Evolutionary conservation across 92 coral and sea anemone species (phyloP).

Genomic region (Zoanthus sociatus): DNA sequence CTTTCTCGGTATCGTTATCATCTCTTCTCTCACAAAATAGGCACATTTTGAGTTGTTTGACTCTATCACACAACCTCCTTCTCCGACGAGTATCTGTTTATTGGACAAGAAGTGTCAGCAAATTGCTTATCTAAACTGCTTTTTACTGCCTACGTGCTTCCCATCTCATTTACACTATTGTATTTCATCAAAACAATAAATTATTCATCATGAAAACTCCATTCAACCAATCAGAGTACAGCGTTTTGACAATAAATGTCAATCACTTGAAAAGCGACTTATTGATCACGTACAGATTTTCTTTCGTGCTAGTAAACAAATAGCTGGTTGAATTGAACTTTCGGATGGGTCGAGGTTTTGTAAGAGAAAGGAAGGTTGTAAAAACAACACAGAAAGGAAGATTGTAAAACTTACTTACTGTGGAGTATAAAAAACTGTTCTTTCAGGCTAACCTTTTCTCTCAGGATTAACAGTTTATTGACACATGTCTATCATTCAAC

Average conservation of each 20-base stretch:
- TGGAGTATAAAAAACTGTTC: neutral
- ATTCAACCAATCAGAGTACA: constrained; percentile 22
- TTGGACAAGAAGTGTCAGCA: neutral
- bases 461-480: constrained; percentile 26
- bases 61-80: neutral
- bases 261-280: neutral
- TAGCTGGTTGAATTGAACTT: neutral
- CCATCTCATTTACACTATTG: constrained; percentile 31
- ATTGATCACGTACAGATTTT: constrained; percentile 16
- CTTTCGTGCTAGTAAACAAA: neutral
- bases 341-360: neutral
- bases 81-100: neutral
- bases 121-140: neutral
- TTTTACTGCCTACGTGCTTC: constrained; percentile 46
- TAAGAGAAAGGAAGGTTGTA: neutral
- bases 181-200: constrained; percentile 24
- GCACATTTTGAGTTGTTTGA: constrained; percentile 12
- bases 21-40: constrained; percentile 41
- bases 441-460: neutral
- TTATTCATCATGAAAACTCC: constrained; percentile 10
- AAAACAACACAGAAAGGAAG: neutral
- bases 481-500: constrained; percentile 19
- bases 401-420: neutral
- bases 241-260: neutral
- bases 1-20: constrained; percentile 18